A percentile compares a stretch with the other conserved stretches of the same genome.
Conservation (phyloP, 2,888 invertebrate species). For the Allophyes oxyacanthae region DNA sequence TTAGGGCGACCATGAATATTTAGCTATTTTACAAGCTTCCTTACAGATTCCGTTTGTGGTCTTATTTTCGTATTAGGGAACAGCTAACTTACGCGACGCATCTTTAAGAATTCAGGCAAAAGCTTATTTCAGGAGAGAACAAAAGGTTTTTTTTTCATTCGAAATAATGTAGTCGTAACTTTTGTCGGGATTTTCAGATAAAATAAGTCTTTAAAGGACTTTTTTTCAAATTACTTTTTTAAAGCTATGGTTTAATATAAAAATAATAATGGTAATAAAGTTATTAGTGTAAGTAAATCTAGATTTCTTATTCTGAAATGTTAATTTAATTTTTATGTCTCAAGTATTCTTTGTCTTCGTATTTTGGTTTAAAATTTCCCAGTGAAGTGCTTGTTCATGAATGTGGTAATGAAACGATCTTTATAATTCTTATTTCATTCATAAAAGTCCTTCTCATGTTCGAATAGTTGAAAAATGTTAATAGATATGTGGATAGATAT, state of each 20-base stretch:
- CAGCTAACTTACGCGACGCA: constrained; percentile 33
- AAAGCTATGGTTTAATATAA: not conserved
- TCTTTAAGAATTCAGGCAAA: constrained; percentile 35
- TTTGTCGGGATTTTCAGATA: constrained; percentile 39
- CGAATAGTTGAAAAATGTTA: too few relatives aligned
- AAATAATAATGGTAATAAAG: not conserved
- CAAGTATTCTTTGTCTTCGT: too few relatives aligned
- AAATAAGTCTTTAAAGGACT: constrained; percentile 9
- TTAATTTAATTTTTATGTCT: too few relatives aligned
- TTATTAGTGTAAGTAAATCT: too few relatives aligned
- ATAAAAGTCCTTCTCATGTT: too few relatives aligned
- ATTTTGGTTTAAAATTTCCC: too few relatives aligned
- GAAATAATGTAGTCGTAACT: constrained; percentile 40
- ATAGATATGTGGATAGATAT: too few relatives aligned
- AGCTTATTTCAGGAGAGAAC: constrained; percentile 36
- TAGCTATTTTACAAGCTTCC: constrained; percentile 25
- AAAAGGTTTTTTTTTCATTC: constrained; percentile 37
- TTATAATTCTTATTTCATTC: too few relatives aligned
- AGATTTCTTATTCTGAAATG: too few relatives aligned
- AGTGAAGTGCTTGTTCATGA: too few relatives aligned
- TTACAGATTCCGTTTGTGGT: constrained; percentile 30
- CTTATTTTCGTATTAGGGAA: constrained; percentile 44
- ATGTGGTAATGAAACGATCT: too few relatives aligned
- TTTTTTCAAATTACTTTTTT: constrained; percentile 4
- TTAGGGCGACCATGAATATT: constrained; percentile 67